Base-by-base conservation (phyloP, 2,113 vertebrate species). In the Holacanthus passer region DNA sequence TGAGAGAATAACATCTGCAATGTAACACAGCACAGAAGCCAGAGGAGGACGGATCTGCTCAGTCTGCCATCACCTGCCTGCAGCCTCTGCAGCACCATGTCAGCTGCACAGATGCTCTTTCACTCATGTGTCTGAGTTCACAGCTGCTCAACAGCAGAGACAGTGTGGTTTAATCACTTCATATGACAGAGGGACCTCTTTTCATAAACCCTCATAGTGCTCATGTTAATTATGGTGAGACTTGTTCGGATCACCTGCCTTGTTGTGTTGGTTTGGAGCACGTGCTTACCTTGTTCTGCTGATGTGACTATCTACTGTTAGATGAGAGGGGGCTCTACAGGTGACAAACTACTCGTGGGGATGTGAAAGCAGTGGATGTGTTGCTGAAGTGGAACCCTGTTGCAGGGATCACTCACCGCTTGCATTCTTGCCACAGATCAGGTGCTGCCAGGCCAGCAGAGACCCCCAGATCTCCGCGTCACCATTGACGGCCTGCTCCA, bases 401-500 rank as follows among this genome's bases (percentile, higher is more conserved):
- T 70, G 45, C 73, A n/a, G n/a, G n/a, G n/a, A n/a, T n/a, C n/a
- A 97, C 98, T 98, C 93, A 98, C 98, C 98, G 86, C 94, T 96
- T 71, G 97, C 96, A 80, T 97, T 98, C 89, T 98, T 98, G 65
- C 97, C 97, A 88, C 97, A 98, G 90, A 97, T 96, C 84, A 99
- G 97, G 82, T 99, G 97, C 79, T 98, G 97, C 93, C 96, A 96
- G 35, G 94, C 94, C 87, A 97, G 96, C 87, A 98, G 92, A 60
- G 97, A 94, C 17, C 97, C 98, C 96, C 97, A 98, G 2, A 99
- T 93, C 94, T 99, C 98, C 0, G 97, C 95, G 73, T 99, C 97
- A 60, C 95, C 92, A 94, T 88, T 96, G 90, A 99, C 93, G n/a
- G 96, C 96, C 93, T 97, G 97, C 77, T 98, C 97, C 92, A 99